Conservation (phyloP, 2,797 vertebrate genomes). For the Loris lydekkerianus region DNA sequence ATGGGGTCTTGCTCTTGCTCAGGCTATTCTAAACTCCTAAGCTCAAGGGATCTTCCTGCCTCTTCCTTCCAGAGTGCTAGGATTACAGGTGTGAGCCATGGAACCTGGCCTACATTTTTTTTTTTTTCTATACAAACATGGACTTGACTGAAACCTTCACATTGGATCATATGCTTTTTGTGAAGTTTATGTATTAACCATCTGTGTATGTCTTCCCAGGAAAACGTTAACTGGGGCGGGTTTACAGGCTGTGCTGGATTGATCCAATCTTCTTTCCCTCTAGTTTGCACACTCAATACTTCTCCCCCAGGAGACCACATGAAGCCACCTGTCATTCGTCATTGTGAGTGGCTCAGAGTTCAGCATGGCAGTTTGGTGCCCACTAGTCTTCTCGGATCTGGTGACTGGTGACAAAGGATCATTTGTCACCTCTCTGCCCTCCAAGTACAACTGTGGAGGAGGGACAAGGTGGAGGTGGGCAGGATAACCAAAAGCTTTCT, state of each 20-base stretch:
- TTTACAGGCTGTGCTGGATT: not conserved
- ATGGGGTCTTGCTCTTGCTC: too few species aligned
- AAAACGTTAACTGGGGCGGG: not conserved
- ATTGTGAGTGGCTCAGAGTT: not conserved
- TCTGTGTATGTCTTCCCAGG: not conserved
- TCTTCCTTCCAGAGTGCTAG: not conserved
- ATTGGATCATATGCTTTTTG: not conserved
- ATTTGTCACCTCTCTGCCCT: not conserved
- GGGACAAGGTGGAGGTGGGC: not conserved
- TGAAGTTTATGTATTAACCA: not conserved
- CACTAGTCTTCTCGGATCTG: not conserved
- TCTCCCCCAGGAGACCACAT: not conserved
- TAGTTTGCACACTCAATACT: not conserved
- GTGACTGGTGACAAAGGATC: not conserved
- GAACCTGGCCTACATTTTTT: not conserved
- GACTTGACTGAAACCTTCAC: not conserved
- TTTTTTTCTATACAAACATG: not conserved
- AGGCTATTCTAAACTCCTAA: too few species aligned
- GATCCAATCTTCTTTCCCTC: not conserved
- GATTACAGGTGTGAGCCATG: not conserved
- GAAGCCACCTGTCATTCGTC: not conserved
- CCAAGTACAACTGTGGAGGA: not conserved
- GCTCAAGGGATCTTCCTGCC: too few species aligned
- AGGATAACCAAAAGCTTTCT: not conserved
- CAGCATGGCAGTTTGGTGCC: not conserved